phyloP scores from a whole-genome alignment of 2,797 vertebrate species.

The Leptoclinus maculatus region DNA sequence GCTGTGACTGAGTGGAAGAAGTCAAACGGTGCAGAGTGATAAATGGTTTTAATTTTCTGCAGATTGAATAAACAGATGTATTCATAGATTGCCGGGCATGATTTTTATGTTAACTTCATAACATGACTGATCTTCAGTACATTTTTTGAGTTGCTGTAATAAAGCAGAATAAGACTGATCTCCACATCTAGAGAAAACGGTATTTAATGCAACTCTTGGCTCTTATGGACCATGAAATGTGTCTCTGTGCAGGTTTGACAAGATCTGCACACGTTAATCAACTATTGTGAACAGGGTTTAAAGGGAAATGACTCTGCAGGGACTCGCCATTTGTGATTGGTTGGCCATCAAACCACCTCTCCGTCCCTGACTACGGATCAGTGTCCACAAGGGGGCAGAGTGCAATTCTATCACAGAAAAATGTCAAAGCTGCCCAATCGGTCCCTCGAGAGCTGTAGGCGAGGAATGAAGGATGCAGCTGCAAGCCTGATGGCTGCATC shows the following conservation, averaged over 20 bases:
- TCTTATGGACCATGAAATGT: not conserved
- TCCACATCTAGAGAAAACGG: not conserved
- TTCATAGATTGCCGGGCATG: slow-evolving; percentile 9
- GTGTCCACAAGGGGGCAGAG: slow-evolving; percentile 83
- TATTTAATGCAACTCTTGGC: not conserved
- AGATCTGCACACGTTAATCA: slow-evolving; percentile 4
- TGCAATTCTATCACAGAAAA: slow-evolving; percentile 70
- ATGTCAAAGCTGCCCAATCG: slow-evolving; percentile 47
- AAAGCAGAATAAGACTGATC: not conserved
- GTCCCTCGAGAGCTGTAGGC: slow-evolving; percentile 46
- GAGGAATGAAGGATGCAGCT: slow-evolving; percentile 32
- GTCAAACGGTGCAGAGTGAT: slow-evolving; percentile 30
- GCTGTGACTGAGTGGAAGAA: slow-evolving; percentile 37
- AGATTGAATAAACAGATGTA: slow-evolving; percentile 32
- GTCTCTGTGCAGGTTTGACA: slow-evolving; percentile 1
- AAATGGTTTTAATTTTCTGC: slow-evolving; percentile 58
- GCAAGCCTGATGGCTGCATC: slow-evolving; percentile 28
- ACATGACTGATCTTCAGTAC: slow-evolving; percentile 7
- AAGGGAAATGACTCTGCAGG: slow-evolving; percentile 8
- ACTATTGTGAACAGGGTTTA: not conserved
- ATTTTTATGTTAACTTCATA: slow-evolving; percentile 10
- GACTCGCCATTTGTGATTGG: slow-evolving; percentile 35
- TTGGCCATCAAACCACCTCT: slow-evolving; percentile 18
- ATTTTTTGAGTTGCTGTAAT: not conserved
- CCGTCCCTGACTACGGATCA: slow-evolving; percentile 43